Base-by-base conservation (phyloP, 2,797 vertebrate species). In the Rhinoraja longicauda region DNA sequence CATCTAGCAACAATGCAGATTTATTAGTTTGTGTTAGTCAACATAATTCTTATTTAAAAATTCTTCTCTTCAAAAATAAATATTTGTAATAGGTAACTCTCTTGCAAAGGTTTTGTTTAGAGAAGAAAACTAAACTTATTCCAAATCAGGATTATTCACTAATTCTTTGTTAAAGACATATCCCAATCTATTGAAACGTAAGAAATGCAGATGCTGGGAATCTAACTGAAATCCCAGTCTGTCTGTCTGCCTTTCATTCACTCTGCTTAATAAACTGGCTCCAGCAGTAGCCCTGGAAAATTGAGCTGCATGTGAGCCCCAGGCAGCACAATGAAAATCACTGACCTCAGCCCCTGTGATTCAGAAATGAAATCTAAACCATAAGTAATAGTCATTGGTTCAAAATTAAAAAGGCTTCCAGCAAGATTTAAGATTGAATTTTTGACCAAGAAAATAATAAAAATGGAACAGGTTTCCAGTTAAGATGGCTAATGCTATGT, bases 291-390 rank as follows among this genome's bases (percentile, higher is more conserved):
- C n/a, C n/a, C 62, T 36, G 59, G 59, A 88, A 59, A 64, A 15
- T 57, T 88, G 4, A 62, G 64, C n/a, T 32, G 57, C 29, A 62
- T 62, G 29, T 86, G 57, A 10, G 82, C 57, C 57, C 8, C 59
- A 67, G 84, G 59, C 59, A 36, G 62, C 59, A n/a, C n/a, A 84
- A 84, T 59, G 81, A 84, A 57, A 59, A 59, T 26, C 81, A 88
- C 84, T 88, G 59, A 36, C 32, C 84, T 67, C 36, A 88, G n/a
- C 6, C 59, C 45, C 59, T 64, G 8, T 88, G 67, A 88, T 88
- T 88, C 84, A 88, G 62, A 62, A 86, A n/a, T n/a, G n/a, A 67
- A 62, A 88, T 67, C 84, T n/a, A 36, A 88, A 67, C 32, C 84
- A 7, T 64, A 64, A 88, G 59, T 88, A 67, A 88, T 88, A 62